These are phyloP conservation scores for Parapsyche elsis DNA, from an alignment of 1,140 invertebrate genomes.

Conservation along the genomic window DNA sequence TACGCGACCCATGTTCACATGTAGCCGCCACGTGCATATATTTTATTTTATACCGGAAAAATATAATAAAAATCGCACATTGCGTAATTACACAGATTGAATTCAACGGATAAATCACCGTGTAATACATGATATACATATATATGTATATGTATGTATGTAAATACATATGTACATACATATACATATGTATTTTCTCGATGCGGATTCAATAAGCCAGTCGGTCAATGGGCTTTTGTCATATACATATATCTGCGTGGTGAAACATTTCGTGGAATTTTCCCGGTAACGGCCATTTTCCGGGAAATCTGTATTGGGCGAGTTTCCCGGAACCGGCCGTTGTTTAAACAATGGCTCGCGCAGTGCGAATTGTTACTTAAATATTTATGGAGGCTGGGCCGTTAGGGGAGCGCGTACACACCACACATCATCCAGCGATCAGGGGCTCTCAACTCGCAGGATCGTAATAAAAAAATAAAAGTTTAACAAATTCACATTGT, in stretches of 20 bases:
- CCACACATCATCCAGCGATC: constrained; percentile 16
- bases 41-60: background rate
- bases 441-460: background rate
- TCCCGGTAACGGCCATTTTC: constrained; percentile 32
- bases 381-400: constrained; percentile 33
- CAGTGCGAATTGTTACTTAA: constrained; percentile 41
- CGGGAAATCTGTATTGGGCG: constrained; percentile 41
- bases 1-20: constrained; percentile 15
- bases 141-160: too few species aligned
- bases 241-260: background rate
- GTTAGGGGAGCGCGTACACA: constrained; percentile 18
- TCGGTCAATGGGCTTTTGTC: background rate
- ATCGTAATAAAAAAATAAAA: background rate
- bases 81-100: too few species aligned
- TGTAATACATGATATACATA: too few species aligned
- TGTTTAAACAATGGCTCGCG: constrained; percentile 37
- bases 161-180: too few species aligned
- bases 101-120: too few species aligned
- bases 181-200: too few species aligned
- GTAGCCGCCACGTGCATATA: background rate
- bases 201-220: too few species aligned
- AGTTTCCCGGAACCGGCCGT: constrained; percentile 37
- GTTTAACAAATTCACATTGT: background rate
- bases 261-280: constrained; percentile 24
- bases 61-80: too few species aligned